phyloP scores from a whole-genome alignment of 2,888 invertebrate species.

The Chrysomela aeneicollis region DNA sequence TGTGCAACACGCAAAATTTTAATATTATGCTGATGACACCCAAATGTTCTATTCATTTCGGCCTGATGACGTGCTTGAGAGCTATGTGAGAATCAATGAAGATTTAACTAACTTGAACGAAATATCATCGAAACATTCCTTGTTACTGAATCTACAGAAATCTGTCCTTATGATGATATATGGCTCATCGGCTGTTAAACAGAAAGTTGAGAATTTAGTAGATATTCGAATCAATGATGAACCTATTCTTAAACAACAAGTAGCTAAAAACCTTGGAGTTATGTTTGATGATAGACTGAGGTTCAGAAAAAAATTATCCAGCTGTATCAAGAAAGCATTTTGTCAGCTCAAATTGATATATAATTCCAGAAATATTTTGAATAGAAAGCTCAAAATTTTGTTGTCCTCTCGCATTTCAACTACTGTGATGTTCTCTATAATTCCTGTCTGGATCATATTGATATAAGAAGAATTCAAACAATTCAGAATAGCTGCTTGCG shows the following conservation, averaged over 20 bases:
- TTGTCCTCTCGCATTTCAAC: slow-evolving; percentile 3
- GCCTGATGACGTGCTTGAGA: not conserved
- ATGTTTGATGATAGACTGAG: slow-evolving; percentile 8
- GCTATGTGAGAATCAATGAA: not conserved
- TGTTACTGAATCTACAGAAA: not conserved
- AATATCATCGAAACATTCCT: slow-evolving; percentile 11
- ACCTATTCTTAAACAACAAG: not conserved
- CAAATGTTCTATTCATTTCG: slow-evolving; percentile 12
- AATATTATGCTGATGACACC: slow-evolving; percentile 15
- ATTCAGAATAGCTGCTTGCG: slow-evolving; percentile 1
- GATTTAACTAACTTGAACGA: not conserved
- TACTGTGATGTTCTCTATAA: slow-evolving; percentile 4
- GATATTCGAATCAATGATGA: not conserved
- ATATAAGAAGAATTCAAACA: slow-evolving; percentile 1
- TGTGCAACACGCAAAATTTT: not conserved
- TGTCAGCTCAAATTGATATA: slow-evolving; percentile 4
- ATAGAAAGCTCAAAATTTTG: slow-evolving; percentile 1
- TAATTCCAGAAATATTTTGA: slow-evolving; percentile 6
- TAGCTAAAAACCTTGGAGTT: slow-evolving; percentile 9
- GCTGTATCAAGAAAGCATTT: not conserved
- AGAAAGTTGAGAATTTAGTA: not conserved
- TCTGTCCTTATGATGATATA: slow-evolving; percentile 7
- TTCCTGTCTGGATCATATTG: not conserved
- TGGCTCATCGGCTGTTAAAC: slow-evolving; percentile 1
- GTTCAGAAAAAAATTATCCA: slow-evolving; percentile 1